phyloP scores from a whole-genome alignment of 2,888 invertebrate genomes.

The Iselma pallidipennis region DNA sequence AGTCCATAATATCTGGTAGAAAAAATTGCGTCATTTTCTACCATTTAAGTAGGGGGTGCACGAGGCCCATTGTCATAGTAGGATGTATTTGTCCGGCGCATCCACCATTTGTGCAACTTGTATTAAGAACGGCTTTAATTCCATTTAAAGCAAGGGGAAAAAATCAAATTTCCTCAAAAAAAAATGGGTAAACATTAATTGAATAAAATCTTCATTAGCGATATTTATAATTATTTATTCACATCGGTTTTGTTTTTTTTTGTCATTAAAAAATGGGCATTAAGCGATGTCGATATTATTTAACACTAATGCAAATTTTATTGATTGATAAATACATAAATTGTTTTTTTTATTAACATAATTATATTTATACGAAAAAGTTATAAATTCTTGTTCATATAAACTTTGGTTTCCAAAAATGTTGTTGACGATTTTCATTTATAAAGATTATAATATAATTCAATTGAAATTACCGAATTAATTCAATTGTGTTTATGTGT shows the following conservation, averaged over 20 bases:
- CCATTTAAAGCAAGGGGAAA: too few relatives aligned
- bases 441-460: slow-evolving; percentile 44
- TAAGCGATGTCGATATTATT: slow-evolving; percentile 56
- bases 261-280: slow-evolving; percentile 57
- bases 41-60: too few relatives aligned
- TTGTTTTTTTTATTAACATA: slow-evolving; percentile 44
- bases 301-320: slow-evolving; percentile 55
- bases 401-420: slow-evolving; percentile 44
- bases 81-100: too few relatives aligned
- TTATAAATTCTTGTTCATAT: slow-evolving; percentile 48
- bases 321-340: slow-evolving; percentile 54
- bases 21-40: too few relatives aligned
- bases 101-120: too few relatives aligned
- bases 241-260: slow-evolving; percentile 47
- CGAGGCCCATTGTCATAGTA: too few relatives aligned
- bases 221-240: slow-evolving; percentile 3
- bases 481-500: too few relatives aligned
- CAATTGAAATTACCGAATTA: too few relatives aligned
- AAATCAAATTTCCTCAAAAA: background rate
- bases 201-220: background rate
- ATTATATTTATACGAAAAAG: slow-evolving; percentile 45
- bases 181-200: background rate
- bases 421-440: slow-evolving; percentile 41
- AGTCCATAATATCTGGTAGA: too few relatives aligned
- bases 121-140: too few relatives aligned